These are phyloP conservation scores for Furnarius figulus DNA, from an alignment of 2,113 vertebrate species.

Conservation along the genomic window DNA sequence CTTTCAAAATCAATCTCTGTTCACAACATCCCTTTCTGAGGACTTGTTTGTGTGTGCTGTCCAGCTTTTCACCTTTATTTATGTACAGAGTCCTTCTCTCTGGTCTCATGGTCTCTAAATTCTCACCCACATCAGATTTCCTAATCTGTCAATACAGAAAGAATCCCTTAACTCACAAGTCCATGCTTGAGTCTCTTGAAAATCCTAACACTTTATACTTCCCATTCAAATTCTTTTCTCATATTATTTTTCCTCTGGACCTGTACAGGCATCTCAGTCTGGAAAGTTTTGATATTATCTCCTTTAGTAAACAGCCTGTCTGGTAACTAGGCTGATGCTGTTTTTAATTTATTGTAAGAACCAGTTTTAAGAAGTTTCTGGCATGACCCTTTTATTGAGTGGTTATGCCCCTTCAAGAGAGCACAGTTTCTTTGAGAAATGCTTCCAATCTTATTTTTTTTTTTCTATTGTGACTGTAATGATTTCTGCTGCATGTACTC, in stretches of 20 bases:
- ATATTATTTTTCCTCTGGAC: neutral
- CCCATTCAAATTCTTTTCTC: neutral
- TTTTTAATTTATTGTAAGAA: neutral
- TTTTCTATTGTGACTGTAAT: neutral
- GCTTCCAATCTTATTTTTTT: neutral
- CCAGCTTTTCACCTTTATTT: neutral
- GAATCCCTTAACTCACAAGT: neutral
- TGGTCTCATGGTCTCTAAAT: neutral
- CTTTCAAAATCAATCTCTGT: neutral
- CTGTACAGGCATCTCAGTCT: neutral
- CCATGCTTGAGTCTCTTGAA: neutral
- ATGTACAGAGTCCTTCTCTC: neutral
- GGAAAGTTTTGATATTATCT: neutral
- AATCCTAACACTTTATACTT: neutral
- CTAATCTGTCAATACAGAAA: neutral
- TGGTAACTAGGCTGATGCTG: neutral
- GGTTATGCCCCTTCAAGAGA: neutral
- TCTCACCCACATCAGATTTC: neutral
- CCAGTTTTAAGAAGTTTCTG: neutral
- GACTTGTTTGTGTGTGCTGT: neutral
- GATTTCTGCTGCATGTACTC: neutral
- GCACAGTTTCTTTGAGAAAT: neutral
- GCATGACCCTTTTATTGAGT: neutral
- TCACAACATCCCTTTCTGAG: neutral
- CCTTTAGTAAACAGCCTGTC: neutral